Evolutionary conservation across 2,113 vertebrate species (phyloP).

Genomic region (Peucedramus taeniatus): DNA sequence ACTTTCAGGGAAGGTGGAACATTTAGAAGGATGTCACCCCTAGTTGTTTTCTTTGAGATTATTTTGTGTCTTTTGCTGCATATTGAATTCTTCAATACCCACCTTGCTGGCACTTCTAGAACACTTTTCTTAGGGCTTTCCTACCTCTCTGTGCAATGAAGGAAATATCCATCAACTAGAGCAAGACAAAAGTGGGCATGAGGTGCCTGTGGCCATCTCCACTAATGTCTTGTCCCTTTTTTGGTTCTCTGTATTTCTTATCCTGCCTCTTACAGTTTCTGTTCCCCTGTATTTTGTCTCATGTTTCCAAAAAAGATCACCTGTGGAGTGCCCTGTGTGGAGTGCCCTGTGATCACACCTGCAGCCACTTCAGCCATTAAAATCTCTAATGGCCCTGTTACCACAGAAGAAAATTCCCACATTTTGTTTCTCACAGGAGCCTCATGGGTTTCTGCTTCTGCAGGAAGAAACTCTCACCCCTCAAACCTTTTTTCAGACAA

Average conservation of each 20-base stretch:
- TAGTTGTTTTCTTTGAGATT: neutral
- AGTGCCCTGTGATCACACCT: neutral
- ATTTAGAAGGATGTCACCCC: neutral
- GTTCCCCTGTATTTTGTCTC: neutral
- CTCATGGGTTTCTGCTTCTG: neutral
- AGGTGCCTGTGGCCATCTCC: neutral
- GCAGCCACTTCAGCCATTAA: neutral
- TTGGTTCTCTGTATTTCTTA: neutral
- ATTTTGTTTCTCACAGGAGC: neutral
- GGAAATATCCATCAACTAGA: neutral
- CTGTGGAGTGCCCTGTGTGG: neutral
- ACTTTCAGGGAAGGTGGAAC: neutral
- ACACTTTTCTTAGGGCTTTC: neutral
- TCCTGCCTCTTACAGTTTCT: neutral
- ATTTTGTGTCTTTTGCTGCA: neutral
- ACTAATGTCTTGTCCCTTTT: neutral
- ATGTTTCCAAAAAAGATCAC: neutral
- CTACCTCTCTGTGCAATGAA: neutral
- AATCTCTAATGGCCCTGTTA: neutral
- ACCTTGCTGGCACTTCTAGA: neutral
- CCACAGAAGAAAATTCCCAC: neutral
- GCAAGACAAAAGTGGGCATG: neutral
- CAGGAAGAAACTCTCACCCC: neutral
- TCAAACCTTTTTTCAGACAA: neutral
- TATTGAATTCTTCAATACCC: neutral